Evolutionary conservation across 2,113 vertebrate genomes (phyloP).

Genomic region (Rhynchopsitta pachyrhyncha): DNA sequence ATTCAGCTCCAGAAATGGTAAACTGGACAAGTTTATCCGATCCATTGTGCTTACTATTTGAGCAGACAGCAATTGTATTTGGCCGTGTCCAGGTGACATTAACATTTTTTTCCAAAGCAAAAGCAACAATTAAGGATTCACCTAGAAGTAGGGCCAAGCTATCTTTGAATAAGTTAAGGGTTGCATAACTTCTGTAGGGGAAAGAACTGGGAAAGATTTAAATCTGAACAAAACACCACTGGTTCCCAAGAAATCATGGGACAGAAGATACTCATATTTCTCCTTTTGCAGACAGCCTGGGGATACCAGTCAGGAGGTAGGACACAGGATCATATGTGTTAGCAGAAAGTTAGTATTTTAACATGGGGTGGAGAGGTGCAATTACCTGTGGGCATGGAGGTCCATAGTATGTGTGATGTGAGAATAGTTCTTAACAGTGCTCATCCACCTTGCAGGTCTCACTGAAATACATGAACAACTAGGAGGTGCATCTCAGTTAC

Average conservation of each 20-base stretch:
- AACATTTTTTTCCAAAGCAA: background rate
- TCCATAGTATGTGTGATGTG: background rate
- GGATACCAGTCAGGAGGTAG: background rate
- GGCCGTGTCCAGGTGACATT: background rate
- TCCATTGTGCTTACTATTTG: background rate
- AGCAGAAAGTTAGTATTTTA: background rate
- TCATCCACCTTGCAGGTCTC: background rate
- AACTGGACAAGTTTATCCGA: background rate
- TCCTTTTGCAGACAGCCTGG: background rate
- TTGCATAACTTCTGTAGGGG: background rate
- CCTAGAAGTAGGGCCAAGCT: background rate
- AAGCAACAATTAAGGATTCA: background rate
- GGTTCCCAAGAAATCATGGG: background rate
- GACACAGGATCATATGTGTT: background rate
- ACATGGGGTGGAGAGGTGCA: accelerated
- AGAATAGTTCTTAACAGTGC: background rate
- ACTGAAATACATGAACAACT: background rate
- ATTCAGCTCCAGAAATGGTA: background rate
- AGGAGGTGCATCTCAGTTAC: background rate
- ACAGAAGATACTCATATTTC: background rate
- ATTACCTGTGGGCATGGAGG: background rate
- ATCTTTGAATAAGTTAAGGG: background rate
- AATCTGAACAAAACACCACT: background rate
- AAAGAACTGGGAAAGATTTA: background rate
- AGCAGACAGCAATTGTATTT: background rate